Evolutionary conservation across 2,797 vertebrate species (phyloP), one percentile per base, ranked within the genome.

Genomic region (Pipistrellus kuhlii): DNA sequence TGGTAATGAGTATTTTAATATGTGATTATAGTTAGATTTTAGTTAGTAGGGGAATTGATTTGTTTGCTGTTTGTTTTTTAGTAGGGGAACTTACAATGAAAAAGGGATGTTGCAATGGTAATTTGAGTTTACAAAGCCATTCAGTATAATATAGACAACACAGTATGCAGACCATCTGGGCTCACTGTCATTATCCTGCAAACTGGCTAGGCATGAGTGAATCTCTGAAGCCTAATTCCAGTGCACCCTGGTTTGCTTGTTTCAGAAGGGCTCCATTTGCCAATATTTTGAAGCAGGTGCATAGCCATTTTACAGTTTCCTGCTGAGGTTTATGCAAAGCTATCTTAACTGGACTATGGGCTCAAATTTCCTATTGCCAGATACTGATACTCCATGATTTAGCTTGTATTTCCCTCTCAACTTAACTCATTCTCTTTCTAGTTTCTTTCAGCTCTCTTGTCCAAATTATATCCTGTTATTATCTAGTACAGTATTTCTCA

Each of bases 251-350:
- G 21, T 83, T 94, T 96, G 17, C 15, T 18, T 90, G 21, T 85
- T 95, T 96, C 64, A 55, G 93, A 94, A 88, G 53, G 72, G 53
- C 23, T 81, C 32, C 11, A 32, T 94, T 95, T 95, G 55, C 44
- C 66, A 87, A 73, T 90, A 73, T 93, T 87, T 88, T 93, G 75
- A 59, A 95, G 48, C 90, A 94, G 90, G 78, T 90, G 44, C 85
- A 96, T 27, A 93, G 41, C 27, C 73, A 92, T 94, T 92, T 41
- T 90, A 66, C 38, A 73, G 44, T 94, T 83, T 95, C n/a, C 53
- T 93, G 57, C 46, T 92, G 90, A 94, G 92, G 20, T 90, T 96
- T 94, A 80, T 94, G 62, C 82, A 95, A 96, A 9, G 4, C 18
- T 90, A 32, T 30, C 68, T 95, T 96, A 85, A 90, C 87, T 95